These are phyloP conservation scores for Meiosimyza decipiens DNA, from an alignment of 2,888 invertebrate genomes.

Conservation along the genomic window DNA sequence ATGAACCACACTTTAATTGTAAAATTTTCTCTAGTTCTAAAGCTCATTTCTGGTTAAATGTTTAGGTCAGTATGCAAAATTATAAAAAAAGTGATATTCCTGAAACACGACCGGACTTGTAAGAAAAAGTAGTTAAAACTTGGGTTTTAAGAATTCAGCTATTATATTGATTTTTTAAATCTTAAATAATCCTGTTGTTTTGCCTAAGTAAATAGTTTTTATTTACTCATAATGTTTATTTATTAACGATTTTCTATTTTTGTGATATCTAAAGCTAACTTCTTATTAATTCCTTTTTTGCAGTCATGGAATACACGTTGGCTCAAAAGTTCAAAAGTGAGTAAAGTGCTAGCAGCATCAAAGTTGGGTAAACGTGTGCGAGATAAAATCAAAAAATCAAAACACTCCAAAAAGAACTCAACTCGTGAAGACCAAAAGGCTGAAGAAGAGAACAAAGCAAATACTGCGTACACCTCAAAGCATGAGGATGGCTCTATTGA, in stretches of 20 bases:
- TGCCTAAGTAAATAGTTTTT: not conserved
- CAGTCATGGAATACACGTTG: slow-evolving; percentile 73
- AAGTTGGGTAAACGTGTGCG: slow-evolving; percentile 72
- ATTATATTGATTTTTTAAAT: too few relatives aligned
- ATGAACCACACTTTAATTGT: too few relatives aligned
- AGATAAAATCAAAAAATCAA: slow-evolving; percentile 70
- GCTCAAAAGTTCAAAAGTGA: slow-evolving; percentile 72
- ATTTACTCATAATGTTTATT: not conserved
- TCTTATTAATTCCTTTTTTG: not conserved
- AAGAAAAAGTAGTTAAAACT: too few relatives aligned
- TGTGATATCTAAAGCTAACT: not conserved
- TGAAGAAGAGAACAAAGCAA: slow-evolving; percentile 42
- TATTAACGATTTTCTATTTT: not conserved
- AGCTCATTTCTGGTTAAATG: too few relatives aligned
- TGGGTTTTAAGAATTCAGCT: too few relatives aligned
- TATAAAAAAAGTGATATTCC: too few relatives aligned
- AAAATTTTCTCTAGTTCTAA: too few relatives aligned
- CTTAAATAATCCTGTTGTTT: too few relatives aligned
- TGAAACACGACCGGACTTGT: too few relatives aligned
- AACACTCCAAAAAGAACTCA: slow-evolving; percentile 53
- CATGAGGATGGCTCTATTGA: slow-evolving; percentile 70
- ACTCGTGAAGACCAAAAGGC: slow-evolving; percentile 40
- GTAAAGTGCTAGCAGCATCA: slow-evolving; percentile 70
- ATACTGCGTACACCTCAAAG: slow-evolving; percentile 50
- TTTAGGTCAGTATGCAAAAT: too few relatives aligned